Conservation (phyloP, 1,140 invertebrate genomes). For the Epicauta chinensis region DNA sequence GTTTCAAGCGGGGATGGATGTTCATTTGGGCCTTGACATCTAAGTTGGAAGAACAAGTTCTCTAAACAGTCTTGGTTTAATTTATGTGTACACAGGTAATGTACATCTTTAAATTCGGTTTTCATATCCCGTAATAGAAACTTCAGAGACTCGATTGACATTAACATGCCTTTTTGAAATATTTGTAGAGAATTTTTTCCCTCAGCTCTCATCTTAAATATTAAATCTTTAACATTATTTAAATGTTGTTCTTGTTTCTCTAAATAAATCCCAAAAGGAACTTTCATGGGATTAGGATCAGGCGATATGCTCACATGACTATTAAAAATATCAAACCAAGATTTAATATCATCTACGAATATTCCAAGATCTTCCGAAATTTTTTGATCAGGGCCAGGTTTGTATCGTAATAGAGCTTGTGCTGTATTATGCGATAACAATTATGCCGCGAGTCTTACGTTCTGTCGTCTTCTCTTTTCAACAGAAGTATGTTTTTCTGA, state of each 20-base stretch:
- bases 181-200: neutral
- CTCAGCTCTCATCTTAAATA: neutral
- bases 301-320: neutral
- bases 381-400: neutral
- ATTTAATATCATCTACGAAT: neutral
- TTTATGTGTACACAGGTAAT: neutral
- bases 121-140: neutral
- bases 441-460: constrained; percentile 19
- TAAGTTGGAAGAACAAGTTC: neutral
- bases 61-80: constrained; percentile 3
- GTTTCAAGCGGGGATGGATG: neutral
- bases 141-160: neutral
- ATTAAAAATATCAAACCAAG: neutral
- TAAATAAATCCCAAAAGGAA: neutral
- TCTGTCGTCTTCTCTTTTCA: constrained; percentile 12
- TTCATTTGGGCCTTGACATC: neutral
- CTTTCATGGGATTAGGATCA: neutral
- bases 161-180: constrained; percentile 2
- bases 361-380: neutral
- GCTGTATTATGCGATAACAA: constrained; percentile 19
- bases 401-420: constrained; percentile 6
- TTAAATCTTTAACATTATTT: neutral
- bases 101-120: neutral
- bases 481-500: constrained; percentile 2
- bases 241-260: neutral